Conservation (phyloP, 2,113 vertebrate genomes). For the Stictonetta naevosa region DNA sequence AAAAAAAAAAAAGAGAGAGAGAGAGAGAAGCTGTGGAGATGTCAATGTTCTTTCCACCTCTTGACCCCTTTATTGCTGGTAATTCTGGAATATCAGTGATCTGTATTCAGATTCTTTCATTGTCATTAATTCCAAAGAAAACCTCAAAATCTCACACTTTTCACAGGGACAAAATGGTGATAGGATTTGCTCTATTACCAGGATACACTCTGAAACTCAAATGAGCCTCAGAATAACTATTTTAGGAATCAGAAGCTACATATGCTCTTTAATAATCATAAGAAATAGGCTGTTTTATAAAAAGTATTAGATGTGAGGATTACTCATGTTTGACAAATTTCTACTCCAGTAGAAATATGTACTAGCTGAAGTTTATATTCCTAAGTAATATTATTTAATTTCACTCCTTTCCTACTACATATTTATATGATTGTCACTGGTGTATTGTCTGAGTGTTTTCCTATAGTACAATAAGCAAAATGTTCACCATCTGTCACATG, state of each 20-base stretch:
- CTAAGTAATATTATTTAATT: background rate
- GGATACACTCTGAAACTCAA: background rate
- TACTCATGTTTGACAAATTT: background rate
- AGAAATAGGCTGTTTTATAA: background rate
- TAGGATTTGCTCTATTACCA: background rate
- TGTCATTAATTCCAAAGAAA: background rate
- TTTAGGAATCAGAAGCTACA: background rate
- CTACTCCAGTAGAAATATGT: background rate
- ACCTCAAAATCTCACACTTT: background rate
- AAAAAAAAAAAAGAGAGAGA: too few species aligned
- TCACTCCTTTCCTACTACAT: background rate
- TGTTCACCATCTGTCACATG: background rate
- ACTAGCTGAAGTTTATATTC: background rate
- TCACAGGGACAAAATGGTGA: accelerated
- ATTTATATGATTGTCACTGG: background rate
- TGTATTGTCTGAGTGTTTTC: background rate
- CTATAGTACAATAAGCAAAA: background rate
- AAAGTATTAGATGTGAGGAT: background rate
- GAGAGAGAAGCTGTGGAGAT: background rate
- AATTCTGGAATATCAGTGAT: background rate
- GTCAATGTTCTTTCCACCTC: background rate
- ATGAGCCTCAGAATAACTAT: background rate
- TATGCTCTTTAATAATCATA: background rate
- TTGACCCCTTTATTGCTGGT: background rate
- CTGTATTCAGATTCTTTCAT: background rate